Conservation (phyloP, 2,113 vertebrate species). For the Pituophis catenifer region DNA sequence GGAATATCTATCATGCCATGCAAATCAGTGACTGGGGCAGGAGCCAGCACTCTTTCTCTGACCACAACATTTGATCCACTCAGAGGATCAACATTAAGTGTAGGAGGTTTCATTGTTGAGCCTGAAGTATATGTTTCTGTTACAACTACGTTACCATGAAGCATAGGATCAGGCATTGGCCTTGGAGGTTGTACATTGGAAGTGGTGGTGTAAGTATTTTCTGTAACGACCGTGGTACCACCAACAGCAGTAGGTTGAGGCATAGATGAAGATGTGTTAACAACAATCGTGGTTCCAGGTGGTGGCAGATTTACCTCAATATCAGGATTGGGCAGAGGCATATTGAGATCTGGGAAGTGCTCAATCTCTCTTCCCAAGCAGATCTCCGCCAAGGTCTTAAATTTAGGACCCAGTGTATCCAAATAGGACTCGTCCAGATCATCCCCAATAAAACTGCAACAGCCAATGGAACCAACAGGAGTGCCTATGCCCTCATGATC, state of each 20-base stretch:
- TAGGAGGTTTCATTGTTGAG: constrained; percentile 53
- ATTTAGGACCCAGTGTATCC: constrained; percentile 86
- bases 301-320: constrained; percentile 65
- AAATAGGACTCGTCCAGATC: constrained; percentile 83
- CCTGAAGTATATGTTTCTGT: constrained; percentile 73
- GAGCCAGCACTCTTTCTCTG: constrained; percentile 74
- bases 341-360: constrained; percentile 67
- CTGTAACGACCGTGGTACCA: constrained; percentile 56
- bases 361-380: constrained; percentile 78
- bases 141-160: constrained; percentile 71
- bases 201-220: constrained; percentile 62
- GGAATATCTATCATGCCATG: constrained; percentile 73
- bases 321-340: constrained; percentile 63
- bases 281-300: constrained; percentile 70
- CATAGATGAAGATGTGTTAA: constrained; percentile 64
- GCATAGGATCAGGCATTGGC: constrained; percentile 58
- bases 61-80: constrained; percentile 65
- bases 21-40: constrained; percentile 64
- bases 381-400: constrained; percentile 89
- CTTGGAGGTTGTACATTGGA: constrained; percentile 61
- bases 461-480: constrained; percentile 82
- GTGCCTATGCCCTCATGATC: constrained; percentile 81
- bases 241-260: constrained; percentile 50
- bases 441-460: constrained; percentile 85
- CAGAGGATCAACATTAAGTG: constrained; percentile 66